phyloP scores from a whole-genome alignment of 1,140 invertebrate species.

The Bombus balteatus region DNA sequence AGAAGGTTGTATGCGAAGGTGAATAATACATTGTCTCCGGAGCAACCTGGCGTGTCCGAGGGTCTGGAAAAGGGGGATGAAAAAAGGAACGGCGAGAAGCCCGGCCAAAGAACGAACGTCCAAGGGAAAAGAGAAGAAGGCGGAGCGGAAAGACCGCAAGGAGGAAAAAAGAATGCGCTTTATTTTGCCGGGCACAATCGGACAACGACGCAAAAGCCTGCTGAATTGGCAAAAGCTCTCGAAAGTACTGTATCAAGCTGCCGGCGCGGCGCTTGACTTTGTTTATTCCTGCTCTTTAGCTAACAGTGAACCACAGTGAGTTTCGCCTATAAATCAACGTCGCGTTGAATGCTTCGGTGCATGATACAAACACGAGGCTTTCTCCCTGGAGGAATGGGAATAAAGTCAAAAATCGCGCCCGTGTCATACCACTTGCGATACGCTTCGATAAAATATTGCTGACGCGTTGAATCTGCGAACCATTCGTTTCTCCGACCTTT shows the following conservation, averaged over 20 bases:
- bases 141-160: background rate
- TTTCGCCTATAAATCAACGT: conserved; percentile 59
- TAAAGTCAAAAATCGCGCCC: conserved; percentile 1
- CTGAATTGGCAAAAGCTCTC: conserved; percentile 62
- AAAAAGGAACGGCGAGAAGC: background rate
- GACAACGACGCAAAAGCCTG: conserved; percentile 46
- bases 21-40: conserved; percentile 29
- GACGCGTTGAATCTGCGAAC: background rate
- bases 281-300: conserved; percentile 52
- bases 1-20: background rate
- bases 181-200: conserved; percentile 58
- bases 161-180: conserved; percentile 26
- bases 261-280: conserved; percentile 42
- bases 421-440: background rate
- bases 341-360: conserved; percentile 28
- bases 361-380: background rate
- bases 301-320: background rate
- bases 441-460: background rate
- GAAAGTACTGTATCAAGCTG: conserved; percentile 61
- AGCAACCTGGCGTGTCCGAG: background rate
- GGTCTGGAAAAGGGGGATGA: background rate
- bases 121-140: background rate
- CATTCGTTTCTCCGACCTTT: background rate
- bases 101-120: background rate
- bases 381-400: background rate